A percentile compares a stretch with the other conserved stretches of the same genome.
Conservation (phyloP, 35 echinoderm and acorn worm genomes). For the Amphiura filiformis region DNA sequence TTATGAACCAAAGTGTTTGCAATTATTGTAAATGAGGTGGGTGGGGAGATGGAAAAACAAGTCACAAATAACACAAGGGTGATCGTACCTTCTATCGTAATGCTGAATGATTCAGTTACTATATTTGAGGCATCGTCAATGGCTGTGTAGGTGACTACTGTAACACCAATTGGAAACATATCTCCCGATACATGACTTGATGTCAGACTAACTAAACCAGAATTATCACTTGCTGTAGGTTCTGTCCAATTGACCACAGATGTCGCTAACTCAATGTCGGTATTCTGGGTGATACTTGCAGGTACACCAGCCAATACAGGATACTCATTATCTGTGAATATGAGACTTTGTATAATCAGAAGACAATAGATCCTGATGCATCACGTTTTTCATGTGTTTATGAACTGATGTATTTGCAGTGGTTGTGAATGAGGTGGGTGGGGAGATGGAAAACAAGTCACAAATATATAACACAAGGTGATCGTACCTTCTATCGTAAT, state of each 20-base stretch:
- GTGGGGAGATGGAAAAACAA: too few relatives aligned
- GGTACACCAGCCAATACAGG: background rate
- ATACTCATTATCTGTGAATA: constrained; percentile 9
- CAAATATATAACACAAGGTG: too few relatives aligned
- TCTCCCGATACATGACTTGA: background rate
- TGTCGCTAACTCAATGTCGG: background rate
- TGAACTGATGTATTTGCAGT: too few relatives aligned
- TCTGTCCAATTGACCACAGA: constrained; percentile 7
- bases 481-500: too few relatives aligned
- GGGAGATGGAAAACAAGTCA: too few relatives aligned
- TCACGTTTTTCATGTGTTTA: too few relatives aligned
- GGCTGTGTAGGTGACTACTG: background rate
- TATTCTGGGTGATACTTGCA: background rate
- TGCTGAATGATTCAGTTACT: background rate
- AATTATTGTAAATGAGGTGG: too few relatives aligned
- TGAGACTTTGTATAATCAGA: too few relatives aligned
- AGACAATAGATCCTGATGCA: too few relatives aligned
- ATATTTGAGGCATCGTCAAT: background rate
- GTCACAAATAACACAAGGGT: too few relatives aligned
- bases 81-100: background rate
- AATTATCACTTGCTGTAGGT: constrained; percentile 20
- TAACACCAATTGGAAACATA: background rate
- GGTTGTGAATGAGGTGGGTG: too few relatives aligned
- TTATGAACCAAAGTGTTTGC: too few relatives aligned
- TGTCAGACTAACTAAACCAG: background rate